These are phyloP conservation scores for zebrafish (Danio rerio) DNA, from an alignment of 2,113 vertebrate species.

Conservation along the genomic window DNA sequence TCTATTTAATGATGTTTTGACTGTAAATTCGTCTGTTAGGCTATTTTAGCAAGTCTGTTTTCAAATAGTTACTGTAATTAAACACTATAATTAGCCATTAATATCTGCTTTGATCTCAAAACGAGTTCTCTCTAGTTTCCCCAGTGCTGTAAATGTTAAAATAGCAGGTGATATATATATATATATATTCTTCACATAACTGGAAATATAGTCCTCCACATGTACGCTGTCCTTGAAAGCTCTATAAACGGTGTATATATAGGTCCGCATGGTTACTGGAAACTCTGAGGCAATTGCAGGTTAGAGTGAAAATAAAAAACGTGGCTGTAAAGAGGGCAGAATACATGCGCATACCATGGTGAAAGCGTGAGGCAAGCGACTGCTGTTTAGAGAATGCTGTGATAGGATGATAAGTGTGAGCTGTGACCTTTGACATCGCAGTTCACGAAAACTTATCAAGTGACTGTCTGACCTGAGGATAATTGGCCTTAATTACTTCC, in stretches of 20 bases:
- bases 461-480: slow-evolving; percentile 85
- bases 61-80: too few relatives aligned
- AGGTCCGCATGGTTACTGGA: slow-evolving; percentile 45
- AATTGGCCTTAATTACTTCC: slow-evolving; percentile 88
- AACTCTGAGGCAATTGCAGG: slow-evolving; percentile 52
- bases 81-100: neutral
- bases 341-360: too few relatives aligned
- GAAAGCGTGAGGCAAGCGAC: neutral
- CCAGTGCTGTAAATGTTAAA: neutral
- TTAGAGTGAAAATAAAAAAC: slow-evolving; percentile 39
- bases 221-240: slow-evolving; percentile 47
- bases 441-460: slow-evolving; percentile 81
- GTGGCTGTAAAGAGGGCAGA: slow-evolving; percentile 30
- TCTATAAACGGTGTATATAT: slow-evolving; percentile 48
- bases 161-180: slow-evolving; percentile 14
- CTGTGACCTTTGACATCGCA: slow-evolving; percentile 77
- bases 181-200: slow-evolving; percentile 1
- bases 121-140: neutral
- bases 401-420: slow-evolving; percentile 61
- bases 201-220: slow-evolving; percentile 29
- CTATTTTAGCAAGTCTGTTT: too few relatives aligned
- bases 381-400: slow-evolving; percentile 59
- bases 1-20: too few relatives aligned
- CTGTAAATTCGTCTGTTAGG: too few relatives aligned
- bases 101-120: slow-evolving; percentile 46